These are phyloP conservation scores for Polypedilum vanderplanki DNA, from an alignment of 1,140 invertebrate species.

Conservation along the genomic window DNA sequence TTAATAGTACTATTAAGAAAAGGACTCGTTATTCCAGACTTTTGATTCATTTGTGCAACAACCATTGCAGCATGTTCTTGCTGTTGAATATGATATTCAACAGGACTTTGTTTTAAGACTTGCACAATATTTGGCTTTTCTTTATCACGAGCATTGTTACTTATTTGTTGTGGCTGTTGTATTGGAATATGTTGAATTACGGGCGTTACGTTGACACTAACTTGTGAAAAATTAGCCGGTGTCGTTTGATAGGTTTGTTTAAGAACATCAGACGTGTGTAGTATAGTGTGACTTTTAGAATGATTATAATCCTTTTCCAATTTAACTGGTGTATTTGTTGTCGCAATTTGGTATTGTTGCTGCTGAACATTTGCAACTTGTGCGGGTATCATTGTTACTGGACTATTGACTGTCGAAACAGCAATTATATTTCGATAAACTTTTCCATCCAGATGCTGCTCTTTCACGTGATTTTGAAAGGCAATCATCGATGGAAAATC, in stretches of 20 bases:
- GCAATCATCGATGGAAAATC: conserved; percentile 1
- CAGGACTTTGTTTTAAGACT: conserved; percentile 2
- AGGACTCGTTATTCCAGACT: background rate
- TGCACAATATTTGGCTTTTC: conserved; percentile 4
- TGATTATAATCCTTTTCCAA: background rate
- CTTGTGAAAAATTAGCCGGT: background rate
- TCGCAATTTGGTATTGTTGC: background rate
- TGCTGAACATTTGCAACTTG: background rate
- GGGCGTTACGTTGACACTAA: background rate
- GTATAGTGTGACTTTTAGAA: background rate
- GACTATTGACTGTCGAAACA: background rate
- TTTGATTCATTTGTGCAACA: conserved; percentile 21
- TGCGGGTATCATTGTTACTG: background rate
- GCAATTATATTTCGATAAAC: conserved; percentile 22
- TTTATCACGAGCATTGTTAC: background rate
- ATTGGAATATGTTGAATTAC: conserved; percentile 16
- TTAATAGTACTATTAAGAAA: conserved; percentile 16
- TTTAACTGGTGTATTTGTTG: background rate
- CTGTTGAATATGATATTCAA: conserved; percentile 22
- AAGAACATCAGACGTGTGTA: background rate
- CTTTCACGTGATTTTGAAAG: background rate
- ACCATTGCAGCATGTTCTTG: conserved; percentile 8
- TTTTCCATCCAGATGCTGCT: background rate
- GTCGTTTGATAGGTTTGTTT: background rate
- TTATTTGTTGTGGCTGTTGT: background rate